Evolutionary conservation across 2,797 vertebrate species (phyloP).

Genomic region (Malacoraja senta): DNA sequence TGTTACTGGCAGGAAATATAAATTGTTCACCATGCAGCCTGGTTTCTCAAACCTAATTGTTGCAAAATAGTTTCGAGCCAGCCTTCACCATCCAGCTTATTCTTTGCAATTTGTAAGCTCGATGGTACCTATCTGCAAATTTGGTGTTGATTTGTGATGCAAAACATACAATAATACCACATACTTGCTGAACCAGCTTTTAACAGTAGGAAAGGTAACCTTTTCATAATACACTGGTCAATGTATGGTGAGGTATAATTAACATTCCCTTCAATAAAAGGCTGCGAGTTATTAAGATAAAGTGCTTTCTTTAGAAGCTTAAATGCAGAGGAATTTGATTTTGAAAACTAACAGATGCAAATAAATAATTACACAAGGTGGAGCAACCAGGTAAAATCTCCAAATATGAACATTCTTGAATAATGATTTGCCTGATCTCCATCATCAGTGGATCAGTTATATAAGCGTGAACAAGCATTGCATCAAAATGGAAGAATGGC

Average conservation of each 20-base stretch:
- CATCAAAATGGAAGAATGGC: background rate
- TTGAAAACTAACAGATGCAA: background rate
- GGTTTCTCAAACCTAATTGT: slow-evolving; percentile 11
- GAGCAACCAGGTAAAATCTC: background rate
- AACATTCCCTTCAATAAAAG: background rate
- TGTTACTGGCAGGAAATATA: slow-evolving; percentile 14
- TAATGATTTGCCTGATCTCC: background rate
- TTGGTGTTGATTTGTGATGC: background rate
- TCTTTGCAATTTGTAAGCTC: background rate
- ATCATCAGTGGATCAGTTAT: background rate
- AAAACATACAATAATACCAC: background rate
- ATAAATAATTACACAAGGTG: background rate
- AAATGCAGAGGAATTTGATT: background rate
- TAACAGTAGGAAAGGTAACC: background rate
- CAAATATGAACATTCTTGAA: background rate
- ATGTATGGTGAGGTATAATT: background rate
- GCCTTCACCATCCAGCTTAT: background rate
- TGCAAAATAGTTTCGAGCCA: slow-evolving; percentile 6
- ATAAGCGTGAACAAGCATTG: background rate
- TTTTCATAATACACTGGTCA: slow-evolving; percentile 1
- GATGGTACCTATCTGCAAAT: no score
- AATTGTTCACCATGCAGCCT: slow-evolving; percentile 13
- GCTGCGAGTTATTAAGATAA: background rate
- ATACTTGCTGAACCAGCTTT: background rate
- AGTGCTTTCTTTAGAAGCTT: background rate